phyloP scores from a whole-genome alignment of 2,888 invertebrate genomes.

The Ormyrus pomaceus region DNA sequence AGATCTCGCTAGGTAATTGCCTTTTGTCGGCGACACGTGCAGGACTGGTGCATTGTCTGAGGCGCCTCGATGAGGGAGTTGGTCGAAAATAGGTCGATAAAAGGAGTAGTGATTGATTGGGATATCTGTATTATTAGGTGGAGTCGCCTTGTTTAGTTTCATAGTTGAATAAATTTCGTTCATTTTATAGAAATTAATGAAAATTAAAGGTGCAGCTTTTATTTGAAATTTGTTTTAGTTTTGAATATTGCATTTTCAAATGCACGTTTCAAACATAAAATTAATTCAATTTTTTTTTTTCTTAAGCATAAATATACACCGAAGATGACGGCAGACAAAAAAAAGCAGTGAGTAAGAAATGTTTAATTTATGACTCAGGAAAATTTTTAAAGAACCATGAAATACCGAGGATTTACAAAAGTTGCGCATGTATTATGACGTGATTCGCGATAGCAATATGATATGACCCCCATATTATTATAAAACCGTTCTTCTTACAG shows the following conservation, averaged over 20 bases:
- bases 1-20: too few species aligned
- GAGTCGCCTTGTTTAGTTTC: too few species aligned
- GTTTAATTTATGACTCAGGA: conserved; percentile 2
- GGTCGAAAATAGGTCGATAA: too few species aligned
- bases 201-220: not conserved
- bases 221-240: not conserved
- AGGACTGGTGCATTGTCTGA: too few species aligned
- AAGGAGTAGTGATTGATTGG: too few species aligned
- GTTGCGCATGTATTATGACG: not conserved
- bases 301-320: not conserved
- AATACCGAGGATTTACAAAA: conserved; percentile 8
- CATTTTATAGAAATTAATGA: too few species aligned
- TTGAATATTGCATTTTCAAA: not conserved
- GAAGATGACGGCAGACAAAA: not conserved
- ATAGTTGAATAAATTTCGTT: too few species aligned
- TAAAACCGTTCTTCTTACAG: conserved; percentile 16
- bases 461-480: conserved; percentile 33
- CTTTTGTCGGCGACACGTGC: too few species aligned
- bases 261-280: not conserved
- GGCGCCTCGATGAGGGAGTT: too few species aligned
- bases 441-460: not conserved
- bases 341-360: not conserved
- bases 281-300: not conserved
- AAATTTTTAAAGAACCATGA: conserved; percentile 16
- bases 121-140: too few species aligned